Evolutionary conservation across 2,797 vertebrate species (phyloP).

Genomic region (Cheirogaleus major): DNA sequence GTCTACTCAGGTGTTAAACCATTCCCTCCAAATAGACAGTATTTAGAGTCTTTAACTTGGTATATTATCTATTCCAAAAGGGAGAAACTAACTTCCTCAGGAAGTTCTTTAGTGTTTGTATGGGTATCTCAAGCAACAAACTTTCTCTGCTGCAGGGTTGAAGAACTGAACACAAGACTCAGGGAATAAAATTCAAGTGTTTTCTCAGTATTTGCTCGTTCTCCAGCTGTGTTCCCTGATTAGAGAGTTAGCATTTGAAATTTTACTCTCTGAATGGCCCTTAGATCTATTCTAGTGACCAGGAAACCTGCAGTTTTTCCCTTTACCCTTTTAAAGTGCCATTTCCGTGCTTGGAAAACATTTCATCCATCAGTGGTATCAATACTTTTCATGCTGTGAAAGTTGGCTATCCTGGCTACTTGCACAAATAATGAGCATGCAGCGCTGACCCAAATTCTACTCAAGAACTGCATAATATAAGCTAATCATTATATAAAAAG

Average conservation of each 20-base stretch:
- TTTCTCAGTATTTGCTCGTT: conserved; percentile 29
- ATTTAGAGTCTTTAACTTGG: not conserved
- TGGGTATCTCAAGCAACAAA: not conserved
- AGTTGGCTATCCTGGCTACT: conserved; percentile 30
- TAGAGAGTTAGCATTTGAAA: conserved; percentile 51
- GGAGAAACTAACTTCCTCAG: not conserved
- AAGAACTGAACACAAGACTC: not conserved
- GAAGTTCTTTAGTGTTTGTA: not conserved
- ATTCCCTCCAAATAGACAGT: not conserved
- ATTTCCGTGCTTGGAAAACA: conserved; percentile 48
- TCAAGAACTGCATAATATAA: conserved; percentile 45
- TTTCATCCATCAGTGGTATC: conserved; percentile 20
- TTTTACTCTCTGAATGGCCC: conserved; percentile 53
- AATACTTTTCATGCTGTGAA: conserved; percentile 46
- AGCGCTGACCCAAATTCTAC: conserved; percentile 36
- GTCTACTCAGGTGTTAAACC: not conserved
- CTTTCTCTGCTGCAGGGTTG: not conserved
- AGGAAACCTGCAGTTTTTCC: conserved; percentile 18
- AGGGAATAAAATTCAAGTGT: conserved; percentile 8
- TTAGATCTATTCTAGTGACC: conserved; percentile 51
- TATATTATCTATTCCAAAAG: not conserved
- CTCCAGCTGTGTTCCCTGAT: conserved; percentile 64
- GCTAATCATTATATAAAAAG: conserved; percentile 56
- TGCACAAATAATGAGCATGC: conserved; percentile 63
- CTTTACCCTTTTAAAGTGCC: conserved; percentile 33